Evolutionary conservation across 2,113 vertebrate species (phyloP), one percentile per base, ranked within the genome.

Genomic region (Nothobranchius furzeri): DNA sequence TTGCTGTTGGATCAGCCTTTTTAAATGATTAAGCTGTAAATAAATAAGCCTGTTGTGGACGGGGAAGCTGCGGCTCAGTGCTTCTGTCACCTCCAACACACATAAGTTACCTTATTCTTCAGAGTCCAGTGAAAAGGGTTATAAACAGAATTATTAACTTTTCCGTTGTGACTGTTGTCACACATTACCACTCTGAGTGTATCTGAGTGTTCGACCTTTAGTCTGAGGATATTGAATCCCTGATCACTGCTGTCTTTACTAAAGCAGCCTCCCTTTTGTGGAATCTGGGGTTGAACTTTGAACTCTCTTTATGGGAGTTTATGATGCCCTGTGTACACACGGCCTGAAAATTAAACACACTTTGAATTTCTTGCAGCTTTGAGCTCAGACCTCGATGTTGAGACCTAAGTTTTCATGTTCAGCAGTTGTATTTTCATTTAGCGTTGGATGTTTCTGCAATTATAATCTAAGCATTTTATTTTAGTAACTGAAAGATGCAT

Each of bases 201-300:
- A n/a, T 65, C 11, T 68, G 0, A 65, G 35, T 24, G 5, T 0
- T 49, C 47, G 37, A 20, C 63, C 51, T 51, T 52, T 48, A 58
- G 65, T 14, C 47, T 12, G 24, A 12, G 64, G 9, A 0, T 51
- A 56, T 59, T 37, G 7, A 37, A 37, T 4, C 36, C 4, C 75
- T 40, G n/a, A 58, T 75, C 45, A 35, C 60, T 55, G 64, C 40
- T n/a, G 47, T 48, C 47, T 68, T 78, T 65, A 52, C 54, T 10
- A 35, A 57, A 35, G 63, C 30, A 12, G 24, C 60, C 70, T 75
- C 66, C 59, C 66, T 63, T 60, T 7, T 35, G 35, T 63, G 69
- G 70, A 83, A 50, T 74, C 15, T 64, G 40, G 1, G 37, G 62
- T 25, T 76, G 82, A 75, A 86, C 86, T 79, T 90, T 88, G 86